Evolutionary conservation across 2,797 vertebrate genomes (phyloP), one percentile per base, ranked within the genome.

Genomic region (Eidolon dupreanum): DNA sequence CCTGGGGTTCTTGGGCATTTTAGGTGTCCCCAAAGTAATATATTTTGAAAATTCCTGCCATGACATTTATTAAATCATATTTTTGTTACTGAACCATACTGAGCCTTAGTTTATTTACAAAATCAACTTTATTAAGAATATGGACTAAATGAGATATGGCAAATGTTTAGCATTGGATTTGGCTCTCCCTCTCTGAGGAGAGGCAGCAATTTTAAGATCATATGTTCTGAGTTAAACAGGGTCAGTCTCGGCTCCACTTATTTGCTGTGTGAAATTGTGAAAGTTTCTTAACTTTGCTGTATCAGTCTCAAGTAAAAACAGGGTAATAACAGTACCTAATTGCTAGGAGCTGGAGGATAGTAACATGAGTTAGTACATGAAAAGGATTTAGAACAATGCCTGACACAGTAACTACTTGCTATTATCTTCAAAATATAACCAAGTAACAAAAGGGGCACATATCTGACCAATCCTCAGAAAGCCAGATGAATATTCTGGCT

Each of bases 351-450:
- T 19, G 33, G 41, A 74, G 17, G n/a, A 86, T 7, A 46, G 41
- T 28, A 78, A 73, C n/a, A 57, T 81, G 57, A 73, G 8, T 85
- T 61, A 41, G 79, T n/a, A 91, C 17, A 55, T 24, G 65, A 61
- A 90, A 90, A 94, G 36, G 63, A 55, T 53, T 65, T 71, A 79
- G 16, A 90, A 85, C 36, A 85, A 90, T 63, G 73, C 22, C 49
- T 65, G 22, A 53, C 19, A 73, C n/a, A 83, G n/a, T 86, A 38
- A 53, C 17, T 51, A 38, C 46, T 53, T 51, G n/a, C 33, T 41
- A n/a, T 51, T 65, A 86, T 41, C 55, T 46, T 65, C 43, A 79
- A 73, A 94, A 61, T 86, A 65, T 36, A 63, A 66, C 31, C 41
- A 63, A 63, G 13, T 55, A 79, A 86, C n/a, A 51, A 59, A 93